A percentile compares a stretch with the other conserved stretches of the same genome.
phyloP scores from a whole-genome alignment of 2,888 invertebrate genomes.

The Drosophila histrio region DNA sequence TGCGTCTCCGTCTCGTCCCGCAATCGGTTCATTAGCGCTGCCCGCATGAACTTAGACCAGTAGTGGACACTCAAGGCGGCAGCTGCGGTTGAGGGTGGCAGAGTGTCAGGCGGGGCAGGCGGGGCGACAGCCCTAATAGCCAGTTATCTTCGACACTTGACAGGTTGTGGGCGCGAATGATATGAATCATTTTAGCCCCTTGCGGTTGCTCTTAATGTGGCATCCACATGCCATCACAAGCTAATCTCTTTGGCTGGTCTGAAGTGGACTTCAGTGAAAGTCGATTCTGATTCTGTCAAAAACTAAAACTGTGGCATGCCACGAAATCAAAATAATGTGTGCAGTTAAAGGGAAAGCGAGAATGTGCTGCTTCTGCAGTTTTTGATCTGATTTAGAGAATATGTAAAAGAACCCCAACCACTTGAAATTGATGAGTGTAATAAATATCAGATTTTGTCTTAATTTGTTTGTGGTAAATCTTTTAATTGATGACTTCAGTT shows the following conservation, averaged over 20 bases:
- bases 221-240: conserved; percentile 24
- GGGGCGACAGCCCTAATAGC: conserved; percentile 40
- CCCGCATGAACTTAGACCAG: conserved; percentile 44
- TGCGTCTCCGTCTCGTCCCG: background rate
- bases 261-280: conserved; percentile 37
- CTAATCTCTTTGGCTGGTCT: no score
- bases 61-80: conserved; percentile 24
- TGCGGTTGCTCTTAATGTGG: conserved; percentile 44
- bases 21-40: conserved; percentile 43
- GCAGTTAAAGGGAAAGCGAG: no score
- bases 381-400: no score
- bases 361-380: no score
- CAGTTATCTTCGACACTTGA: conserved; percentile 45
- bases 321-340: no score
- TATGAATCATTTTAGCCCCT: conserved; percentile 39
- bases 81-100: background rate
- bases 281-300: background rate
- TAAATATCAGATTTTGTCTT: no score
- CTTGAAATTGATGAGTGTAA: no score
- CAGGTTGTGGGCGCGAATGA: conserved; percentile 51
- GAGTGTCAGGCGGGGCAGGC: background rate
- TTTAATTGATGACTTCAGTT: no score
- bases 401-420: no score
- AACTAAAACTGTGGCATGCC: background rate
- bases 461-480: no score